Percentiles rank a stretch among this genome's conserved stretches.
Evolutionary conservation across 2,113 vertebrate species (phyloP).

Genomic region (Panthera uncia): DNA sequence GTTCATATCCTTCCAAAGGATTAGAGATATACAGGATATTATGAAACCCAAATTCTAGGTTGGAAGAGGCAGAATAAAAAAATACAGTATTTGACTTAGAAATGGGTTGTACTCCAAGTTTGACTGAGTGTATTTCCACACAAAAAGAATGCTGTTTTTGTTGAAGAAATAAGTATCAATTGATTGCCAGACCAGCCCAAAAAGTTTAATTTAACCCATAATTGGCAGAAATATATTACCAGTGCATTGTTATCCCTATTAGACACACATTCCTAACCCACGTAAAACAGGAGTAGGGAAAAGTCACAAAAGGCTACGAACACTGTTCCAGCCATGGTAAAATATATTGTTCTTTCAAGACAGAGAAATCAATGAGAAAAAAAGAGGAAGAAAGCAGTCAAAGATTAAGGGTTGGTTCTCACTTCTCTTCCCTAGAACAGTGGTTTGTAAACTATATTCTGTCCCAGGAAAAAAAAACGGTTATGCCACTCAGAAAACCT

Average conservation of each 20-base stretch:
- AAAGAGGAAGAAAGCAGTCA: neutral
- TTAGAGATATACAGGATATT: neutral
- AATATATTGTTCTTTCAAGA: neutral
- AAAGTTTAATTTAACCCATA: neutral
- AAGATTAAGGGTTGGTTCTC: neutral
- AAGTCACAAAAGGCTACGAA: neutral
- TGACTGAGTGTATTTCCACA: neutral
- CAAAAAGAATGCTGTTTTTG: slow-evolving; percentile 3
- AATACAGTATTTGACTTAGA: neutral
- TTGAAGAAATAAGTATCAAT: neutral
- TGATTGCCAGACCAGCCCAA: neutral
- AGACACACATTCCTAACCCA: neutral
- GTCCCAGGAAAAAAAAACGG: neutral
- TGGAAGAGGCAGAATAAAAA: neutral
- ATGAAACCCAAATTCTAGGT: neutral
- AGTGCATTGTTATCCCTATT: neutral
- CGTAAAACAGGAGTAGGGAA: neutral
- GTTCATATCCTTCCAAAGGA: slow-evolving; percentile 4
- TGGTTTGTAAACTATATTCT: neutral
- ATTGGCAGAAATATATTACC: neutral
- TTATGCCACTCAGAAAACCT: slow-evolving; percentile 14
- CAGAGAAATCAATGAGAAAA: neutral
- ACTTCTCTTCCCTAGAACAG: neutral
- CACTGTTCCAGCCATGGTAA: neutral
- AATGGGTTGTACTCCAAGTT: neutral